A percentile compares a stretch with the other conserved stretches of the same genome.
Evolutionary conservation across 2,113 vertebrate genomes (phyloP).

Genomic region (Scopus umbretta): DNA sequence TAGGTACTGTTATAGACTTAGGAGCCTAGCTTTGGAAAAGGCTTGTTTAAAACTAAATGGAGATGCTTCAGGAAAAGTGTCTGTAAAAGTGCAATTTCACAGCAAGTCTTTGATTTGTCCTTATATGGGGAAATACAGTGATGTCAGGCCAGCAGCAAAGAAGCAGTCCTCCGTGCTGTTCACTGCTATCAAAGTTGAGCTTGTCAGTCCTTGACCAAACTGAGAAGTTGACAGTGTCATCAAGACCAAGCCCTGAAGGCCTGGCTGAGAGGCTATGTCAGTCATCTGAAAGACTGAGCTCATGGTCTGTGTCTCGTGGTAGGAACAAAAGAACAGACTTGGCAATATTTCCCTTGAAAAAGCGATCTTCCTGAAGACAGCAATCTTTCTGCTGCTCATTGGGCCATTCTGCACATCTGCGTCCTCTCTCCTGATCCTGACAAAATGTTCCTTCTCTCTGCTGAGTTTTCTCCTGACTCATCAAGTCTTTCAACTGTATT

Average conservation of each 20-base stretch:
- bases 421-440: background rate
- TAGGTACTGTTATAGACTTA: background rate
- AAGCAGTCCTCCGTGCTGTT: background rate
- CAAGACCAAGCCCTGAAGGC: background rate
- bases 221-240: background rate
- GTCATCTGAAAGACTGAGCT: background rate
- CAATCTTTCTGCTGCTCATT: background rate
- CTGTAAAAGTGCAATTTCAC: background rate
- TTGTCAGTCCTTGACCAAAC: background rate
- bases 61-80: background rate
- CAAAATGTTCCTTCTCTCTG: background rate
- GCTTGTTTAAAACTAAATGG: background rate
- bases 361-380: background rate
- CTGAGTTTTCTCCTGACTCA: constrained; percentile 6
- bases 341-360: background rate
- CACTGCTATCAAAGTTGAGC: background rate
- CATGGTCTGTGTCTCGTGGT: background rate
- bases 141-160: background rate
- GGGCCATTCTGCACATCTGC: background rate
- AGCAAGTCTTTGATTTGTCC: background rate
- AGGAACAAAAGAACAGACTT: background rate
- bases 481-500: background rate
- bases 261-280: background rate
- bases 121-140: accelerated
- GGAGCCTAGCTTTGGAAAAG: background rate